These are phyloP conservation scores for Bombus difficillimus DNA, from an alignment of 1,140 invertebrate genomes.

Conservation along the genomic window DNA sequence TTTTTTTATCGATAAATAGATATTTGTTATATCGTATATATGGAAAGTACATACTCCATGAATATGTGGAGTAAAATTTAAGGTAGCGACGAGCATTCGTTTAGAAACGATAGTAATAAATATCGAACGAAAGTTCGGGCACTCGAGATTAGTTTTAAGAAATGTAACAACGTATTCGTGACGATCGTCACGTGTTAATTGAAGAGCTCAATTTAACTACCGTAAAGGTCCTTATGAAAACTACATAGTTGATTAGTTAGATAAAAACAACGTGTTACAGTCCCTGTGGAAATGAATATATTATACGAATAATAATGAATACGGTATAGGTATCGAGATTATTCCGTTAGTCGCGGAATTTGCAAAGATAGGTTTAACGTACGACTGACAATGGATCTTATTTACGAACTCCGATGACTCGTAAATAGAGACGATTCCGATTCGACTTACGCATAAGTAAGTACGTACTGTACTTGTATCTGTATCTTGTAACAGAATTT, in stretches of 20 bases:
- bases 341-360: slow-evolving; percentile 17
- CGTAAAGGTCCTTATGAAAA: slow-evolving; percentile 64
- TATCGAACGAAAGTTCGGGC: slow-evolving; percentile 28
- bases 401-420: not conserved
- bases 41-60: not conserved
- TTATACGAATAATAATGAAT: slow-evolving; percentile 23
- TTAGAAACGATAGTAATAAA: not conserved
- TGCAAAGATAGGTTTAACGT: slow-evolving; percentile 11
- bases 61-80: not conserved
- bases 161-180: slow-evolving; percentile 53
- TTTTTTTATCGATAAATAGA: not conserved
- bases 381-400: slow-evolving; percentile 24
- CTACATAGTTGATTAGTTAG: slow-evolving; percentile 57
- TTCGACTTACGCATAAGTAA: not conserved
- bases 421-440: not conserved
- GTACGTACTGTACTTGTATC: too few relatives aligned
- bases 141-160: slow-evolving; percentile 59
- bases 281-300: slow-evolving; percentile 35
- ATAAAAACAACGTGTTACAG: slow-evolving; percentile 48
- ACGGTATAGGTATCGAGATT: slow-evolving; percentile 7
- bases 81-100: not conserved
- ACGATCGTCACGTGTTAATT: slow-evolving; percentile 60
- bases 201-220: slow-evolving; percentile 63
- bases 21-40: not conserved
- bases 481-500: not conserved